Evolutionary conservation across 2,888 invertebrate species (phyloP).

Genomic region (Gasteruption jaculator): DNA sequence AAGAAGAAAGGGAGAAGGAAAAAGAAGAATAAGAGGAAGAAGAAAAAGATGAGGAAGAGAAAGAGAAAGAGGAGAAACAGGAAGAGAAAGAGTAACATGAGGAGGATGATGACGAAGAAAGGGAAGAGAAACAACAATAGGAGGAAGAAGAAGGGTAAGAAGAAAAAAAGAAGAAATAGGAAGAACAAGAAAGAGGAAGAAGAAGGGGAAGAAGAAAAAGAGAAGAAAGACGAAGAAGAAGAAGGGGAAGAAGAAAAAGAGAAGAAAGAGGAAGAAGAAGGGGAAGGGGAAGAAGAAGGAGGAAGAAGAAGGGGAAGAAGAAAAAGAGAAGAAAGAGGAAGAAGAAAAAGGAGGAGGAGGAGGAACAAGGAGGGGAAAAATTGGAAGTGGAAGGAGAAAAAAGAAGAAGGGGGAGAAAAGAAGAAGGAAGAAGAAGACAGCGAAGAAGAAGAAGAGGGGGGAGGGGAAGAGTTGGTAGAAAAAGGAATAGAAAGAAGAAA

Average conservation of each 20-base stretch:
- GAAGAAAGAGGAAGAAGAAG: slow-evolving; percentile 5
- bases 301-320: slow-evolving; percentile 2
- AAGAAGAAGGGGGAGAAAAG: background rate
- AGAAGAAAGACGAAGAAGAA: background rate
- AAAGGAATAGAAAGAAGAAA: too few relatives aligned
- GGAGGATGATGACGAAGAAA: slow-evolving; percentile 7
- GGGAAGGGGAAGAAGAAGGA: slow-evolving; percentile 8
- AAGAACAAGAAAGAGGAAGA: slow-evolving; percentile 6
- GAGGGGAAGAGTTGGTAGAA: too few relatives aligned
- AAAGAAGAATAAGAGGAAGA: slow-evolving; percentile 11
- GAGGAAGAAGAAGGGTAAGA: slow-evolving; percentile 6
- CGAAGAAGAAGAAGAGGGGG: too few relatives aligned
- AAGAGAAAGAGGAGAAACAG: background rate
- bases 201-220: slow-evolving; percentile 1
- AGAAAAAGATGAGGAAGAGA: slow-evolving; percentile 3
- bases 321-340: background rate
- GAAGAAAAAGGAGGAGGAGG: background rate
- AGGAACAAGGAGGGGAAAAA: slow-evolving; percentile 7
- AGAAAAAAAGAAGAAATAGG: too few relatives aligned
- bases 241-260: slow-evolving; percentile 6
- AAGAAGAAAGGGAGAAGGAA: slow-evolving; percentile 6
- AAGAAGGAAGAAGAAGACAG: background rate
- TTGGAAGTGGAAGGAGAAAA: slow-evolving; percentile 1
- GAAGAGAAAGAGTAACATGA: background rate
- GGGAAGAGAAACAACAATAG: slow-evolving; percentile 6